A percentile compares a stretch with the other conserved stretches of the same genome.
These are phyloP conservation scores for Triplophysa yarkandensis DNA, from an alignment of 2,797 vertebrate species.

Conservation along the genomic window DNA sequence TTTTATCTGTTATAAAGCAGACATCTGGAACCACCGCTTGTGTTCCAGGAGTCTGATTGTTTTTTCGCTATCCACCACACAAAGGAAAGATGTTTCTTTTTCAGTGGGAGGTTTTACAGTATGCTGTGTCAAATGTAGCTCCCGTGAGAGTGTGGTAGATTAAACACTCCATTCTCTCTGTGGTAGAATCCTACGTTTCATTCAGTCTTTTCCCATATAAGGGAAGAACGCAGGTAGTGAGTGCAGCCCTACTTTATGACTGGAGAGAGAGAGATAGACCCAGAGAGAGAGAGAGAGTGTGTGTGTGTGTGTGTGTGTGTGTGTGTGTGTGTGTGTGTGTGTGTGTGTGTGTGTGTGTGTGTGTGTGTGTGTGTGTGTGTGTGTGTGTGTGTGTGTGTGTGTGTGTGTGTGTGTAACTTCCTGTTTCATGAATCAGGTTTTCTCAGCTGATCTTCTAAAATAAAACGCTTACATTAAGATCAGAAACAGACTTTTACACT, in stretches of 20 bases:
- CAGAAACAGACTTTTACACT: too few relatives aligned
- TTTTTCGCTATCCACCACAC: conserved; percentile 1
- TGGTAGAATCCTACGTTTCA: conserved; percentile 29
- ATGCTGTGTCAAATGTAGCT: conserved; percentile 17
- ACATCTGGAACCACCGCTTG: conserved; percentile 24
- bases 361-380: neutral
- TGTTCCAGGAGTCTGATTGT: neutral
- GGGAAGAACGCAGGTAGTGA: conserved; percentile 58
- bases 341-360: conserved; percentile 39
- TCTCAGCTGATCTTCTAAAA: conserved; percentile 31
- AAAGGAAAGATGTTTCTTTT: conserved; percentile 15
- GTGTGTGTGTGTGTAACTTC: conserved; percentile 29
- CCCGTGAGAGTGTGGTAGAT: conserved; percentile 38
- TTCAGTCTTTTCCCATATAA: conserved; percentile 58
- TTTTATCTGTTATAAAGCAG: conserved; percentile 8
- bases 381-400: conserved; percentile 35
- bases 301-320: conserved; percentile 35
- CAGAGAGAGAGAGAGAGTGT: too few relatives aligned
- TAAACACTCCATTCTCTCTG: conserved; percentile 22
- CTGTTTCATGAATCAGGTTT: conserved; percentile 31
- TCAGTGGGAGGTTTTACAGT: conserved; percentile 6
- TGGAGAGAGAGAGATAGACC: too few relatives aligned
- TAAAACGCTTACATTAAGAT: too few relatives aligned
- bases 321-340: conserved; percentile 22
- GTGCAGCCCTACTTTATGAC: conserved; percentile 45